These are phyloP conservation scores for Antigone vipio DNA, from an alignment of 2,113 vertebrate species.

Conservation along the genomic window DNA sequence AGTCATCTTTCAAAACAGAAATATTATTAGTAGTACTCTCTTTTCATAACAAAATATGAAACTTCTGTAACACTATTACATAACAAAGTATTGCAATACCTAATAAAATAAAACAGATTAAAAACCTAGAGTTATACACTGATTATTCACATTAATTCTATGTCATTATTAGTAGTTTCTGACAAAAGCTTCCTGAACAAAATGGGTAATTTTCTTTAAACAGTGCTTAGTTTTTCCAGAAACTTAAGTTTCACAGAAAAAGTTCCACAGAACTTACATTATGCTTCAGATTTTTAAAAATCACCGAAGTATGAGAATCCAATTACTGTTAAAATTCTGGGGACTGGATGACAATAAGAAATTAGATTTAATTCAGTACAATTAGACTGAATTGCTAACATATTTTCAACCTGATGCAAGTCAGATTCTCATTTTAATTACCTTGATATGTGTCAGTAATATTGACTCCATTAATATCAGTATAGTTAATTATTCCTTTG, in stretches of 20 bases:
- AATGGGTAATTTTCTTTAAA: background rate
- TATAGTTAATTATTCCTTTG: background rate
- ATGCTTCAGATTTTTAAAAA: background rate
- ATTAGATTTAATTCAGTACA: background rate
- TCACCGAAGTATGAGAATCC: background rate
- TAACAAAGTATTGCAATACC: background rate
- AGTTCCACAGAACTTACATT: background rate
- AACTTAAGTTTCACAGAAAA: background rate
- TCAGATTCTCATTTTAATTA: conserved; percentile 3
- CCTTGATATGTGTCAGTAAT: background rate
- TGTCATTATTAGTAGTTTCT: background rate
- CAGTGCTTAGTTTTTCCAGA: background rate
- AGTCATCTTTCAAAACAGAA: background rate
- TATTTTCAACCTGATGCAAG: background rate
- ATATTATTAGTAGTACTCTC: background rate
- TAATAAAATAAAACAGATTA: background rate
- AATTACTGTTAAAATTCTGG: background rate
- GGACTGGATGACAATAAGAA: background rate
- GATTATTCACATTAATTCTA: background rate
- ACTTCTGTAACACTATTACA: background rate
- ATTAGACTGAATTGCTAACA: background rate
- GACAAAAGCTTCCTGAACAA: background rate
- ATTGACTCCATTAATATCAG: background rate
- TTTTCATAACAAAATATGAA: background rate
- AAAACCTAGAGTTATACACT: background rate